A percentile compares a stretch with the other conserved stretches of the same genome.
Evolutionary conservation across 1,140 invertebrate species (phyloP).

Genomic region (Bombus ignitus): DNA sequence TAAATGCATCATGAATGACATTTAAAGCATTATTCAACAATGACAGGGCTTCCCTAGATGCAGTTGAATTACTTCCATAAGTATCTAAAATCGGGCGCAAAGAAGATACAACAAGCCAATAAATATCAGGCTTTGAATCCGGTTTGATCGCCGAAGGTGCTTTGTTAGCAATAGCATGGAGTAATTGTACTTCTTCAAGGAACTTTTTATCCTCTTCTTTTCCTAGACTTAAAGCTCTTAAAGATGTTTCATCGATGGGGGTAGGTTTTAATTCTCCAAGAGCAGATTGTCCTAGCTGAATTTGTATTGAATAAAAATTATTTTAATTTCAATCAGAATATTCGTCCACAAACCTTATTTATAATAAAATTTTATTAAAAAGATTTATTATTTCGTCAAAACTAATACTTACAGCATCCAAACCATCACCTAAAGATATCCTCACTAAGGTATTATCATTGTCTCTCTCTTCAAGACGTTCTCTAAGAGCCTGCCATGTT

Average conservation of each 20-base stretch:
- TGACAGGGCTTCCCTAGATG: slow-evolving; percentile 87
- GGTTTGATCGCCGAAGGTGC: slow-evolving; percentile 81
- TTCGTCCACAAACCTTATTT: neutral
- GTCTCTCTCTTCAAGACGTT: slow-evolving; percentile 84
- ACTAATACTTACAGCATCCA: slow-evolving; percentile 84
- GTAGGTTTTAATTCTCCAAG: slow-evolving; percentile 84
- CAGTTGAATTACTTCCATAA: slow-evolving; percentile 87
- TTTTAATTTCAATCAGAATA: neutral
- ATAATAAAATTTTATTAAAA: slow-evolving; percentile 12
- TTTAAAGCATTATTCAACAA: slow-evolving; percentile 85
- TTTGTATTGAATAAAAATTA: slow-evolving; percentile 13
- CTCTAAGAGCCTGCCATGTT: slow-evolving; percentile 85
- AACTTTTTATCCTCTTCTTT: slow-evolving; percentile 87
- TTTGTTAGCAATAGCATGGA: slow-evolving; percentile 85
- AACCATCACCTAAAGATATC: slow-evolving; percentile 85
- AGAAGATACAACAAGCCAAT: slow-evolving; percentile 86
- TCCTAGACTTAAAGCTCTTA: slow-evolving; percentile 68
- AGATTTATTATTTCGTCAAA: neutral
- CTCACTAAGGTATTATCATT: slow-evolving; percentile 85
- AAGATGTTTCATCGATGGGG: slow-evolving; percentile 70
- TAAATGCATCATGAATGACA: slow-evolving; percentile 84
- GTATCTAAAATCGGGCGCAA: slow-evolving; percentile 86
- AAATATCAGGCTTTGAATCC: slow-evolving; percentile 86
- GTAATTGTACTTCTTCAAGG: slow-evolving; percentile 85
- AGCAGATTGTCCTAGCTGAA: slow-evolving; percentile 78